A percentile compares a stretch with the other conserved stretches of the same genome.
phyloP scores from a whole-genome alignment of 1,140 invertebrate species.

The Aphelinus atriplicis region DNA sequence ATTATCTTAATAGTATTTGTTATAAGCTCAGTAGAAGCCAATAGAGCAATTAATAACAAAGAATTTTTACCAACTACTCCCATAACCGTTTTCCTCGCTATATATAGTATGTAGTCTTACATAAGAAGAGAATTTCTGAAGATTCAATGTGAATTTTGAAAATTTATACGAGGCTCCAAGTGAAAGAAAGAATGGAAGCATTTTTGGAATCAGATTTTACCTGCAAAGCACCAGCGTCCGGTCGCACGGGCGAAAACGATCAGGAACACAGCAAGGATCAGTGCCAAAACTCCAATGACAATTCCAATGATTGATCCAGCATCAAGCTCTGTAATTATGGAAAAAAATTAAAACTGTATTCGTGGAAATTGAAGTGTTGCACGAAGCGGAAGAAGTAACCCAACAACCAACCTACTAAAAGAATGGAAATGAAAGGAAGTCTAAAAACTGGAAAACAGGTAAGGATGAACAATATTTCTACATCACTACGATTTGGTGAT shows the following conservation, averaged over 20 bases:
- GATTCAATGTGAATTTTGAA: neutral
- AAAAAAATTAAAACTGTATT: too few species aligned
- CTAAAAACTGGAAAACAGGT: too few species aligned
- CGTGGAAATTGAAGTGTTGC: too few species aligned
- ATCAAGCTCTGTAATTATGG: conserved; percentile 60
- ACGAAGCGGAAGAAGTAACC: too few species aligned
- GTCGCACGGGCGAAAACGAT: conserved; percentile 80
- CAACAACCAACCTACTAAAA: too few species aligned
- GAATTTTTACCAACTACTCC: conserved; percentile 29
- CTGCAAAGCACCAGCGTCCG: conserved; percentile 84
- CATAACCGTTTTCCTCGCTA: conserved; percentile 17
- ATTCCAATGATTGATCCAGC: conserved; percentile 80
- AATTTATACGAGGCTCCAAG: neutral
- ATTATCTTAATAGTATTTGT: neutral
- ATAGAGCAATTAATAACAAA: conserved; percentile 20
- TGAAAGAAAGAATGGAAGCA: neutral
- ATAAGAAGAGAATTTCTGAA: neutral
- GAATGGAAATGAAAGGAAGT: too few species aligned
- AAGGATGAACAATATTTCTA: too few species aligned
- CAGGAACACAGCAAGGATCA: conserved; percentile 74
- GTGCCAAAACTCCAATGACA: conserved; percentile 73
- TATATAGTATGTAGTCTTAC: neutral
- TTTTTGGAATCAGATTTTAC: conserved; percentile 65
- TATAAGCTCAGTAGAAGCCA: conserved; percentile 32
- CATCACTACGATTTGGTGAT: too few species aligned